Evolutionary conservation across 2,888 invertebrate genomes (phyloP), one percentile per base, ranked within the genome.

Genomic region (Drosophila maculinotata): DNA sequence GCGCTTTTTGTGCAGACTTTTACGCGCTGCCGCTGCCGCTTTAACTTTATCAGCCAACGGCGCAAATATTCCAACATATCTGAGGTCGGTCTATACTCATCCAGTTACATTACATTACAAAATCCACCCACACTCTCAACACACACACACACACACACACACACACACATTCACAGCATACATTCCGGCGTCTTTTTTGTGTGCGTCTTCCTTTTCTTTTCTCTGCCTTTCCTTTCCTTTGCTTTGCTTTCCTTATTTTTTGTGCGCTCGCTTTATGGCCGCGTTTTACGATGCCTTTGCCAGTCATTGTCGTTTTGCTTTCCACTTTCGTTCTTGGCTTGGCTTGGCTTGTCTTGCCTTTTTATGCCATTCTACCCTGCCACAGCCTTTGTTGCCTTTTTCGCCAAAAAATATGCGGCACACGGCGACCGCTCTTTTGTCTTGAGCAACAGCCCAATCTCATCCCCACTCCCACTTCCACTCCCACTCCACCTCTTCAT

Each of bases 1-100:
- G 84, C 12, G 30, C n/a, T 8, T 73, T 76, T 86, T 67, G 86
- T 83, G 84, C 86, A 79, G 80, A 86, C 76, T 60, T 71, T 79
- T 69, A 15, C 14, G 7, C 14, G 44, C 26, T 42, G 62, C 44
- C 12, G 49, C 35, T 42, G 56, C 28, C 14, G 45, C 26, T 28
- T 35, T 12, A 42, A 47, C 36, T 41, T 63, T 58, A 57, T 39
- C 48, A 52, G 62, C 35, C 42, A 38, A 12, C 26, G 51, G 41
- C 71, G 35, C 17, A 23, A 65, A 48, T 52, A 59, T 47, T n/a
- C 56, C 56, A 63, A 69, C 62, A 56, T 64, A 52, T 42, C 49
- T 33, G 31, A 51, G 51, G 31, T 54, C 65, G 51, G 31, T 54
- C 65, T 53, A 9, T 52, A 20, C 63, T 56, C 44, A 62, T 56